Evolutionary conservation across 2,797 vertebrate species (phyloP).

Genomic region (Cercopithecus neglectus): DNA sequence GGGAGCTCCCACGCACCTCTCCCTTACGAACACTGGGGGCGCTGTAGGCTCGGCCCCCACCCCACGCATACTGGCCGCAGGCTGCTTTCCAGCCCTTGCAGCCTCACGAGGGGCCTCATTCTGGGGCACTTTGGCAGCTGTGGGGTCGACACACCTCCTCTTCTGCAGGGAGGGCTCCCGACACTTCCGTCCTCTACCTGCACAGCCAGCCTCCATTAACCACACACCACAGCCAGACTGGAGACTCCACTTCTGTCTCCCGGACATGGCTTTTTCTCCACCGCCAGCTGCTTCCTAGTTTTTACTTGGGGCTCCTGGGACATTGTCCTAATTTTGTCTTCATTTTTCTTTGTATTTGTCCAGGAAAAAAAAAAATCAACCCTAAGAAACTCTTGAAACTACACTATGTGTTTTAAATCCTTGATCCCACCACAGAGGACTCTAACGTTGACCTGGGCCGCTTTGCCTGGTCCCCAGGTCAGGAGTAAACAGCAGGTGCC

Average conservation of each 20-base stretch:
- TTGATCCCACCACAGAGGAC: background rate
- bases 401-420: background rate
- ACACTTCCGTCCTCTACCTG: background rate
- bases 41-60: background rate
- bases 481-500: background rate
- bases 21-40: background rate
- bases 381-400: slow-evolving; percentile 28
- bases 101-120: background rate
- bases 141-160: background rate
- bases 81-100: rapidly evolving
- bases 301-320: background rate
- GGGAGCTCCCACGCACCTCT: rapidly evolving
- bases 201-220: background rate
- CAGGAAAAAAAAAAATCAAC: background rate
- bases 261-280: background rate
- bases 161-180: background rate
- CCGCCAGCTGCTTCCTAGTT: background rate
- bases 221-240: rapidly evolving
- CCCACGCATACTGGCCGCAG: rapidly evolving
- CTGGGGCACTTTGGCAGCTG: background rate
- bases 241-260: background rate
- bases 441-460: too few species aligned
- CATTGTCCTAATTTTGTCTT: slow-evolving; percentile 8
- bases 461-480: background rate
- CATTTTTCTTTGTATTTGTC: background rate